A percentile compares a stretch with the other conserved stretches of the same genome.
Conservation (phyloP, 1,140 invertebrate genomes). For the Helicorthomorpha holstii region DNA sequence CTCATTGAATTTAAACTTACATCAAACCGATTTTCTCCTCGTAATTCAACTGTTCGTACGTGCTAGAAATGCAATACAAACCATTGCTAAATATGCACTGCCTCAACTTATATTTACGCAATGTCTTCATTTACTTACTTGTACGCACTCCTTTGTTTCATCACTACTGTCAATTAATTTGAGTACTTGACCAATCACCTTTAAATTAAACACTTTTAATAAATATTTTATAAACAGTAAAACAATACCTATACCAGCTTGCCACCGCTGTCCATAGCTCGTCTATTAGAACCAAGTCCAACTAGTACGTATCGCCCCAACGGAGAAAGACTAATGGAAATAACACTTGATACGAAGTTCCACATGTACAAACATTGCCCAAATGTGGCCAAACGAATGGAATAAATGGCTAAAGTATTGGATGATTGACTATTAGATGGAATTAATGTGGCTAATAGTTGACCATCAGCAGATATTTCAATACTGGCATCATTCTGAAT, state of each 20-base stretch:
- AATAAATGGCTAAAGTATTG: slow-evolving; percentile 55
- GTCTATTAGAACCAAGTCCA: slow-evolving; percentile 45
- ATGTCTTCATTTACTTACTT: slow-evolving; percentile 3
- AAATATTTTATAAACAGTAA: too few relatives aligned
- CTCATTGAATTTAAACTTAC: slow-evolving; percentile 60
- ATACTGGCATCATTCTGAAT: slow-evolving; percentile 76
- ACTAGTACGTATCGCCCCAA: slow-evolving; percentile 55
- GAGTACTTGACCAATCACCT: neutral
- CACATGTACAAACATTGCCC: slow-evolving; percentile 59
- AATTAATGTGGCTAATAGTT: slow-evolving; percentile 53
- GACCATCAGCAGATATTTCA: slow-evolving; percentile 61
- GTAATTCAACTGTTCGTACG: slow-evolving; percentile 42
- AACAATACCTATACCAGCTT: slow-evolving; percentile 30
- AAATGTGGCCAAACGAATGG: slow-evolving; percentile 47
- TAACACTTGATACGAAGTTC: slow-evolving; percentile 53
- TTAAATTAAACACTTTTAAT: too few relatives aligned
- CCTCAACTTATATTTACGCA: neutral
- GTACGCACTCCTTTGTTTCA: neutral
- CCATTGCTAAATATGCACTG: slow-evolving; percentile 3
- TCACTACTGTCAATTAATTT: neutral
- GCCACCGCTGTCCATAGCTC: slow-evolving; percentile 21
- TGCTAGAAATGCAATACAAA: slow-evolving; percentile 35
- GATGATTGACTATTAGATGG: slow-evolving; percentile 35
- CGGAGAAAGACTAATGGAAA: slow-evolving; percentile 66
- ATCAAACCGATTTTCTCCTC: slow-evolving; percentile 36